phyloP scores from a whole-genome alignment of 2,888 invertebrate species.

The Sycophila texana region DNA sequence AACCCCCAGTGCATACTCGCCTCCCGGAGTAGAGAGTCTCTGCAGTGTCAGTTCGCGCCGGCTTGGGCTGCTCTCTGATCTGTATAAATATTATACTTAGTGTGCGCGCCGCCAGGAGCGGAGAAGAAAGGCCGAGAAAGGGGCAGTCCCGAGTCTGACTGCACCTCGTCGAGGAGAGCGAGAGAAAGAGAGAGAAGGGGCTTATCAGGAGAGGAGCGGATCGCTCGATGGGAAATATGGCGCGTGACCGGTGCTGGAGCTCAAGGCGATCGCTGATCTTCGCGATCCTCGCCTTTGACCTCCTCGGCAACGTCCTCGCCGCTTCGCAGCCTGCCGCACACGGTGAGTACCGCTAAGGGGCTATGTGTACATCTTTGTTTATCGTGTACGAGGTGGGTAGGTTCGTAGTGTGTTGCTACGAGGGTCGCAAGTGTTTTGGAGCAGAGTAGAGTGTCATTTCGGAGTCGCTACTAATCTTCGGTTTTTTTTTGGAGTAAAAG shows the following conservation, averaged over 20 bases:
- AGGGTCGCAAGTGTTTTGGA: no score
- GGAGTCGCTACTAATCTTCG: no score
- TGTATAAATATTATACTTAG: neutral
- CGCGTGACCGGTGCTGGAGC: constrained; percentile 41
- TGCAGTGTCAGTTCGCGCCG: no score
- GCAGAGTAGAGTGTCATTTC: no score
- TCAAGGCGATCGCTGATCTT: constrained; percentile 38
- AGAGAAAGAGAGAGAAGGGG: neutral
- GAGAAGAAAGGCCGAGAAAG: neutral
- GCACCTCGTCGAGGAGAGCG: neutral
- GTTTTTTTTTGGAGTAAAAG: no score
- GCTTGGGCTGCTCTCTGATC: neutral
- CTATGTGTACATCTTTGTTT: neutral
- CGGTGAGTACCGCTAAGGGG: constrained; percentile 15
- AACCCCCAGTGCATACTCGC: no score
- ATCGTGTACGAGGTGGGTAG: neutral
- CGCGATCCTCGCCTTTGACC: constrained; percentile 46
- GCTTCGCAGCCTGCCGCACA: neutral
- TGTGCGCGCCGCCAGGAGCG: neutral
- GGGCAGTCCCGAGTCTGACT: no score
- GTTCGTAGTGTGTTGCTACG: no score
- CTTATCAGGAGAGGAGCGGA: neutral
- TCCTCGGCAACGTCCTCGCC: constrained; percentile 2
- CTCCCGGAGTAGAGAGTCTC: no score
- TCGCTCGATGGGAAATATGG: constrained; percentile 43